Percentiles rank a stretch among this genome's conserved stretches.
Evolutionary conservation across 2,797 vertebrate genomes (phyloP).

Genomic region (Taenioides sp.): DNA sequence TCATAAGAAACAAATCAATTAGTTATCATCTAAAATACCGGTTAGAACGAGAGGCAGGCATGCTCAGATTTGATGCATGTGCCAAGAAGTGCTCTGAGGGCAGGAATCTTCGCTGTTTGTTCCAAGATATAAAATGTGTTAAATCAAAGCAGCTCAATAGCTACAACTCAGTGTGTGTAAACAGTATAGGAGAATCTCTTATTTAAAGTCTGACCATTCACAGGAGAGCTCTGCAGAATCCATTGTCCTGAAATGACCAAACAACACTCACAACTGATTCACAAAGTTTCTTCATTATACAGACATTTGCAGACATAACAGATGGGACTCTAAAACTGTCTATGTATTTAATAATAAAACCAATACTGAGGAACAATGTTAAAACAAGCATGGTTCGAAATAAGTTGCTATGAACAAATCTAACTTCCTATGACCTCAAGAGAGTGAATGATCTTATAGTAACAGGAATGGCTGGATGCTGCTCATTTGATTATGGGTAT

Average conservation of each 20-base stretch:
- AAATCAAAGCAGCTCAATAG: not conserved
- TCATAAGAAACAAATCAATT: not conserved
- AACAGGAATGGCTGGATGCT: not conserved
- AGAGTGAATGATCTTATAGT: not conserved
- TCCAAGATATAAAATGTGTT: not conserved
- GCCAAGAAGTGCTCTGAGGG: not conserved
- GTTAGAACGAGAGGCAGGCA: not conserved
- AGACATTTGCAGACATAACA: not conserved
- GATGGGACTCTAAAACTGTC: not conserved
- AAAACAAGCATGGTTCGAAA: not conserved
- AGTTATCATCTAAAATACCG: conserved; percentile 1
- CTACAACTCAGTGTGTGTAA: not conserved
- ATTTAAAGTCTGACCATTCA: not conserved
- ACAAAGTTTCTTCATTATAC: not conserved
- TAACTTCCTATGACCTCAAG: not conserved
- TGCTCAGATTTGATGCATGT: not conserved
- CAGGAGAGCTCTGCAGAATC: not conserved
- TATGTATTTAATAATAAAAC: not conserved
- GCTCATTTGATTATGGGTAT: not conserved
- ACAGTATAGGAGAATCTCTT: not conserved
- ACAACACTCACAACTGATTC: not conserved
- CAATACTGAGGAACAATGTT: not conserved
- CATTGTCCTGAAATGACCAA: conserved; percentile 6
- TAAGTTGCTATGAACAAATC: not conserved
- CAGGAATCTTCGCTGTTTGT: not conserved